Percentiles rank a stretch among this genome's conserved stretches.
Evolutionary conservation across 2,888 invertebrate genomes (phyloP).

Genomic region (Drosophila lacicola): DNA sequence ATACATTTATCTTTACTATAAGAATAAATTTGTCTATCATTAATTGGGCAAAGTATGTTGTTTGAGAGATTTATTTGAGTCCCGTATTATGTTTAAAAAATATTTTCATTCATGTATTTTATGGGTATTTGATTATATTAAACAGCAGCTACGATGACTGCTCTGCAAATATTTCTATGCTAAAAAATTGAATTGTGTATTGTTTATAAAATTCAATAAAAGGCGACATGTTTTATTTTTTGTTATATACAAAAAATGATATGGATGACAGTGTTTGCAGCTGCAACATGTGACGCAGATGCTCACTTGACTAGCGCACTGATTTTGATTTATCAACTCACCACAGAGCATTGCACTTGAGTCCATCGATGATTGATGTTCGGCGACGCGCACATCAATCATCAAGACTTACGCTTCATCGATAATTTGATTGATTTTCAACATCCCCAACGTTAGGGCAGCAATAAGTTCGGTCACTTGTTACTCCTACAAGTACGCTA

Average conservation of each 20-base stretch:
- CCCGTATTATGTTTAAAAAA: no score
- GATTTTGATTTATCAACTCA: conserved; percentile 45
- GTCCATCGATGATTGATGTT: conserved; percentile 58
- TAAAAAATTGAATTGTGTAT: not conserved
- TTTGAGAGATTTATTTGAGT: no score
- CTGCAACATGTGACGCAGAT: conserved; percentile 1
- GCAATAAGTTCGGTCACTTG: not conserved
- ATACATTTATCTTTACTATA: no score
- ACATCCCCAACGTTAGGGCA: not conserved
- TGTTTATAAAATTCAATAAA: not conserved
- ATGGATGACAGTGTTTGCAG: not conserved
- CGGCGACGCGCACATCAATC: conserved; percentile 51
- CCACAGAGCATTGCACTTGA: conserved; percentile 34
- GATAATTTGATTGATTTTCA: conserved; percentile 59
- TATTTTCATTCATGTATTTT: no score
- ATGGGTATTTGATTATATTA: not conserved
- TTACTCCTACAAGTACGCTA: not conserved
- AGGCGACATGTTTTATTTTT: not conserved
- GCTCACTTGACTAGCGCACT: conserved; percentile 17
- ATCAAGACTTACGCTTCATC: conserved; percentile 28
- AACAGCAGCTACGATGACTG: not conserved
- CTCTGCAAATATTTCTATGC: not conserved
- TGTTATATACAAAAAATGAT: not conserved
- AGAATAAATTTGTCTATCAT: no score
- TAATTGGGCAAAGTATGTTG: no score